Evolutionary conservation across 2,888 invertebrate species (phyloP), one percentile per base, ranked within the genome.

Genomic region (Cephalotes varians): DNA sequence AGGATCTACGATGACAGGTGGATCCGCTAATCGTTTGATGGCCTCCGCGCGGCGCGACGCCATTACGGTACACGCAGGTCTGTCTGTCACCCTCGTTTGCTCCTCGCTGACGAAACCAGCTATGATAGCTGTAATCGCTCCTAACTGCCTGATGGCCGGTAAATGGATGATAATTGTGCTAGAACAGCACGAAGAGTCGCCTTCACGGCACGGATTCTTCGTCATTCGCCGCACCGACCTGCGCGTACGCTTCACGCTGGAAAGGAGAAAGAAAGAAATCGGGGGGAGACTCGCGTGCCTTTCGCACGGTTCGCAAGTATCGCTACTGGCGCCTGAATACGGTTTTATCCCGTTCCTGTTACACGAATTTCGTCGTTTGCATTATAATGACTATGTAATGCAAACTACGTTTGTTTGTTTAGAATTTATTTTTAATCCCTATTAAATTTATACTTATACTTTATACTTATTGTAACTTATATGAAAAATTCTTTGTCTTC

Each of bases 141-240:
- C 90, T 93, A 93, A 93, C 92, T 92, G 91, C 93, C 93, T 92
- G 93, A 94, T 94, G 93, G 91, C 91, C 92, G 92, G 92, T 94
- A 94, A 94, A 94, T 93, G 93, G 93, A 92, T 93, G 91, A 94
- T 94, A 93, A 94, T 93, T 93, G 92, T 89, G 86, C 81, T 81
- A 76, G 85, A 87, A 89, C 84, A 85, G 71, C 54, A 72, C 60
- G 82, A 81, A 76, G 77, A 74, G 58, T 71, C 58, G 77, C 62
- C 67, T 82, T 86, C 76, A 79, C 86, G 86, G 90, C 74, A 89
- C 90, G 88, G 37, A 69, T 31, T 77, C 87, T 87, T 80, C 86
- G 89, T 90, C 91, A 86, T 89, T 85, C 85, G 84, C 21, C 62
- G 47, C 84, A 44, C 71, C 69, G 69, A 74, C 62, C 51, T 40